Conservation (phyloP, 2,888 invertebrate species). For the Megamerina dolium region DNA sequence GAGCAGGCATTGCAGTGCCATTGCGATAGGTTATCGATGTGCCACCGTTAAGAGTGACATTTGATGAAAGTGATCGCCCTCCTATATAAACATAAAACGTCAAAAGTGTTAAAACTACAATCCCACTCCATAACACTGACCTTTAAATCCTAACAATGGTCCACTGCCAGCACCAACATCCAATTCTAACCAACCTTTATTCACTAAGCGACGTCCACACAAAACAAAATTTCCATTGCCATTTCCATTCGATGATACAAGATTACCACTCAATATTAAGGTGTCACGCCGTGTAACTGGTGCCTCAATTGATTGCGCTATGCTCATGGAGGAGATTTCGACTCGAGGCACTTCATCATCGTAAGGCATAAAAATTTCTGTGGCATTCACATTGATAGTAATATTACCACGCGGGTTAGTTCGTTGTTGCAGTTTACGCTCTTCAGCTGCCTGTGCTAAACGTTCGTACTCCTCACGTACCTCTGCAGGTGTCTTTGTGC, state of each 20-base stretch:
- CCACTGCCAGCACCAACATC: constrained; percentile 83
- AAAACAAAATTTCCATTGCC: constrained; percentile 66
- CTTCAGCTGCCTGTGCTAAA: constrained; percentile 75
- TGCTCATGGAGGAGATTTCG: constrained; percentile 89
- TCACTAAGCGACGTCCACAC: constrained; percentile 69
- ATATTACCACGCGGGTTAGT: constrained; percentile 89
- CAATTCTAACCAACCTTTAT: constrained; percentile 82
- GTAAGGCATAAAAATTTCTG: constrained; percentile 83
- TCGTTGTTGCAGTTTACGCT: constrained; percentile 77
- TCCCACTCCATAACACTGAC: constrained; percentile 18
- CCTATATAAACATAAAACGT: constrained; percentile 19
- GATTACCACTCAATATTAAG: constrained; percentile 72
- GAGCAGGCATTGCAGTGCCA: constrained; percentile 68
- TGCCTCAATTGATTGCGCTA: constrained; percentile 88
- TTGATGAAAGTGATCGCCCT: constrained; percentile 33
- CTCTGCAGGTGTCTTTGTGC: constrained; percentile 89
- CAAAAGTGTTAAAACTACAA: background rate
- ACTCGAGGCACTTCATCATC: constrained; percentile 68
- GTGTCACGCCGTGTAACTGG: constrained; percentile 84
- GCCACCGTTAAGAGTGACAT: constrained; percentile 57
- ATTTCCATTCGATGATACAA: constrained; percentile 82
- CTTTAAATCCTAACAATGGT: constrained; percentile 69
- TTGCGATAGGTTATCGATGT: constrained; percentile 71
- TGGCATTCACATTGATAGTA: constrained; percentile 83
- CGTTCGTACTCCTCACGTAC: constrained; percentile 96